phyloP scores from a whole-genome alignment of 2,888 invertebrate species.

The Amiota minor region DNA sequence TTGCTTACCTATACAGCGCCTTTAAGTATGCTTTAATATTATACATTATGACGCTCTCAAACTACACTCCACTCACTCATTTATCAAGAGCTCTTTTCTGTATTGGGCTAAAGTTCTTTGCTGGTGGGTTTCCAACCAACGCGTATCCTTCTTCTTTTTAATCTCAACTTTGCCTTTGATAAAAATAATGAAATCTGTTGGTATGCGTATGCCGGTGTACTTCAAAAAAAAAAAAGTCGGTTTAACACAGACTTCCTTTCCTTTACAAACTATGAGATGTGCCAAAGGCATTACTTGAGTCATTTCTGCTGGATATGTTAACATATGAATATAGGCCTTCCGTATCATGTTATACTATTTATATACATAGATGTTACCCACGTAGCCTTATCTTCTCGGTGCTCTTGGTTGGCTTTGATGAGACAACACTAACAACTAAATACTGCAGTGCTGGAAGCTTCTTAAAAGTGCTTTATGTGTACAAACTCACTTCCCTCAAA shows the following conservation, averaged over 20 bases:
- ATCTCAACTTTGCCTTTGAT: not conserved
- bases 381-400: not conserved
- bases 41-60: not conserved
- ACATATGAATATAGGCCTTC: constrained; percentile 3
- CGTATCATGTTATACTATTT: not conserved
- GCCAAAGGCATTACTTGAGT: not conserved
- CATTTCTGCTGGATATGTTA: not conserved
- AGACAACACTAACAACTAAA: not conserved
- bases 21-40: not conserved
- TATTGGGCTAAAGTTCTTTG: not conserved
- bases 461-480: not conserved
- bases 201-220: not conserved
- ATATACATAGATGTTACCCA: too few species aligned
- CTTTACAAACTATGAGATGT: not conserved
- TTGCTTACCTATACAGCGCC: not conserved
- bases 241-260: not conserved
- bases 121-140: not conserved
- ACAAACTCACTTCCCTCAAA: not conserved
- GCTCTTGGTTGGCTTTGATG: not conserved
- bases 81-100: not conserved
- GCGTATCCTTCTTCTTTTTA: not conserved
- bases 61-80: too few species aligned
- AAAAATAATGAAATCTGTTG: not conserved
- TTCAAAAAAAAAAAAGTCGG: not conserved
- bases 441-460: not conserved